Evolutionary conservation across 2,797 vertebrate genomes (phyloP).

Genomic region (Coluber constrictor): DNA sequence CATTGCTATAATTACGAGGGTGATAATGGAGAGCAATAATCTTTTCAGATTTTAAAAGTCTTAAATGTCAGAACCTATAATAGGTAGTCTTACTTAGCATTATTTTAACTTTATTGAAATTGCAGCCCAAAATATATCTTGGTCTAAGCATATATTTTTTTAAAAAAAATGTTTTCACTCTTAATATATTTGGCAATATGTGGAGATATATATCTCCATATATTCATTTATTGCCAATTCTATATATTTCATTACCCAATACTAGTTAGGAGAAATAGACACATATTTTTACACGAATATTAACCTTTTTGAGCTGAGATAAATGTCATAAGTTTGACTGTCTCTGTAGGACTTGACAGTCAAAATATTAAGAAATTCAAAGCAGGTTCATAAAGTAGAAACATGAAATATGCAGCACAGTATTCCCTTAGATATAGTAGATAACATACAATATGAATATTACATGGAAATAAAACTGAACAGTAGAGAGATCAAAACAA

Average conservation of each 20-base stretch:
- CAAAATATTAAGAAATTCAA: constrained; percentile 1
- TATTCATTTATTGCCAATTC: neutral
- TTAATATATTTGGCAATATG: neutral
- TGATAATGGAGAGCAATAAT: neutral
- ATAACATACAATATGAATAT: neutral
- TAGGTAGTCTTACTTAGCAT: neutral
- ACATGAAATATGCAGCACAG: neutral
- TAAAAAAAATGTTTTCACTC: neutral
- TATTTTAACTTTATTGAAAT: constrained; percentile 9
- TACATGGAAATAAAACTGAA: neutral
- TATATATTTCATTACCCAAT: neutral
- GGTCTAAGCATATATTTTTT: neutral
- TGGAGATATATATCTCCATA: neutral
- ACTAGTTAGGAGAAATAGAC: neutral
- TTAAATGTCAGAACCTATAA: neutral
- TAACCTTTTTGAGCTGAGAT: neutral
- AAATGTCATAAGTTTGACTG: neutral
- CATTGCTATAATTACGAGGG: constrained; percentile 2
- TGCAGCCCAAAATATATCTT: constrained; percentile 3
- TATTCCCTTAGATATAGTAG: neutral
- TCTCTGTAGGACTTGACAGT: constrained; percentile 10
- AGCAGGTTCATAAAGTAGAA: neutral
- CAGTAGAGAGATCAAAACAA: neutral
- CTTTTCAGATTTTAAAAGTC: constrained; percentile 18
- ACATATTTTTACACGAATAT: neutral